Evolutionary conservation across 2,888 invertebrate species (phyloP).

Genomic region (Papilio protenor): DNA sequence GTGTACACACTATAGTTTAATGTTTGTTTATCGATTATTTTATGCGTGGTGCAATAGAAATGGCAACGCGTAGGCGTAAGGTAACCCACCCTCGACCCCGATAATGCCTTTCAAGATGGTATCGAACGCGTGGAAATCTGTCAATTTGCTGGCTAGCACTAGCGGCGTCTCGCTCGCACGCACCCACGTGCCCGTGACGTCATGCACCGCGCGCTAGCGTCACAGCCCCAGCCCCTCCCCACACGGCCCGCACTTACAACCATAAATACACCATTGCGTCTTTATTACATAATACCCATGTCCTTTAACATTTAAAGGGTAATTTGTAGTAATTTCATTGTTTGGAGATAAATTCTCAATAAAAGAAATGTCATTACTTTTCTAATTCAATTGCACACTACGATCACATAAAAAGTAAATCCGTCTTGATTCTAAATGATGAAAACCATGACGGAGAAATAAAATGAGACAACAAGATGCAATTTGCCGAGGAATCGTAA

Average conservation of each 20-base stretch:
- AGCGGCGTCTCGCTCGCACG: conserved; percentile 66
- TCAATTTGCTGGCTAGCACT: conserved; percentile 70
- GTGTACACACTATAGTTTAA: not conserved
- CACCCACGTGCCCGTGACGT: conserved; percentile 80
- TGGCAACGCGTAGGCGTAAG: conserved; percentile 14
- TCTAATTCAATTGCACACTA: not conserved
- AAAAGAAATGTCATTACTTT: not conserved
- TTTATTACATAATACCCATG: conserved; percentile 35
- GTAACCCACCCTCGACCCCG: conserved; percentile 52
- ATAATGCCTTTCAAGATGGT: conserved; percentile 76
- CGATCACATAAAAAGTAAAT: not conserved
- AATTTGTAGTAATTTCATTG: conserved; percentile 17
- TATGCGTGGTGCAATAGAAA: conserved; percentile 4
- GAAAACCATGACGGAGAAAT: not conserved
- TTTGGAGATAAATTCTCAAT: not conserved
- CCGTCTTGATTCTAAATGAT: not conserved
- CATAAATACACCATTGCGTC: conserved; percentile 29
- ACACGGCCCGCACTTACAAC: conserved; percentile 37
- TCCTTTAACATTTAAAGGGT: conserved; percentile 3
- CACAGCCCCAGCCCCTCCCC: conserved; percentile 59
- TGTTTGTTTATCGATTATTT: not conserved
- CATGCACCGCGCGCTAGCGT: conserved; percentile 67
- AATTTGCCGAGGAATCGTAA: not conserved
- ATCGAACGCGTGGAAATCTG: conserved; percentile 78
- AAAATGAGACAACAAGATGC: not conserved